Evolutionary conservation across 2,113 vertebrate genomes (phyloP).

Genomic region (Petaurus breviceps): DNA sequence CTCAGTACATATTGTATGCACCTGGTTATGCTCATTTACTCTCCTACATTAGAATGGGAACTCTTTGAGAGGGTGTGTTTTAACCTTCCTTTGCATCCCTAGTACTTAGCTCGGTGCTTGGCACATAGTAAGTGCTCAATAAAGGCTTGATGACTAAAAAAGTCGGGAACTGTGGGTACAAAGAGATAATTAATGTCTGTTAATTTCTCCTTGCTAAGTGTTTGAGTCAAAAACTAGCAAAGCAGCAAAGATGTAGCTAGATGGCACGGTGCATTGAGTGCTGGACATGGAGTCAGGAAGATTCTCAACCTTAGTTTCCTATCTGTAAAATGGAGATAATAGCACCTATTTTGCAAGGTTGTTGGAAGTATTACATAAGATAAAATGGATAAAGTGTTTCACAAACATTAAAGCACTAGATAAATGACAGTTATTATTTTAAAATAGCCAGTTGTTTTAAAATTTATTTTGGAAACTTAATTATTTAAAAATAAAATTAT

Average conservation of each 20-base stretch:
- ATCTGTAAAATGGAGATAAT: neutral
- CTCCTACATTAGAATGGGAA: neutral
- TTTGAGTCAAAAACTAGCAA: conserved; percentile 2
- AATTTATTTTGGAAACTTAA: neutral
- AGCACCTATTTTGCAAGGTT: neutral
- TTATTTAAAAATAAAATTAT: neutral
- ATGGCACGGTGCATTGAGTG: too few relatives aligned
- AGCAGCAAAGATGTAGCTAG: neutral
- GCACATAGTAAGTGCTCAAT: neutral
- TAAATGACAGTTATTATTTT: neutral
- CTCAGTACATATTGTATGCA: neutral
- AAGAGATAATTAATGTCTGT: neutral
- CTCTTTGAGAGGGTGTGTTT: neutral
- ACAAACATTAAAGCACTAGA: neutral
- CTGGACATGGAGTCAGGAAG: too few relatives aligned
- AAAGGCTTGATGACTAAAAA: neutral
- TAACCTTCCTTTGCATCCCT: neutral
- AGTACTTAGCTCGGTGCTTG: neutral
- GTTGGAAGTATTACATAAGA: neutral
- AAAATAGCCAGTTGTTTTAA: too few relatives aligned
- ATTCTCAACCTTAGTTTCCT: neutral
- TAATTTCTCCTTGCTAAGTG: conserved; percentile 13
- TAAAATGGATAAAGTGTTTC: neutral
- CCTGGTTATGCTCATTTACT: too few relatives aligned
- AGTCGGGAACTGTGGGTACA: neutral